Evolutionary conservation across 1,140 invertebrate genomes (phyloP), one percentile per base, ranked within the genome.

Genomic region (Drosophila truncata): DNA sequence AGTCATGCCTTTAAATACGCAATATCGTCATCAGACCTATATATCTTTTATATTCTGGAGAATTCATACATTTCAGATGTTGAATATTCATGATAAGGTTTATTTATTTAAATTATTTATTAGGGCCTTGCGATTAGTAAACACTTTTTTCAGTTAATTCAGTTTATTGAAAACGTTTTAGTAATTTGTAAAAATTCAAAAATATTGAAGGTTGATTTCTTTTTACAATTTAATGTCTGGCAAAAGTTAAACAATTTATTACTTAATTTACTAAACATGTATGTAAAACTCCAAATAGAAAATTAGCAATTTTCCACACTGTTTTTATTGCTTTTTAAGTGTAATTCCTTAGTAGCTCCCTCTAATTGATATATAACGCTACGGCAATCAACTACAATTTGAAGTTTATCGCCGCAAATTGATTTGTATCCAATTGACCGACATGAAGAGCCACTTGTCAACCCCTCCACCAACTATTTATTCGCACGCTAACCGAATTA

Each of bases 361-460:
- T 39, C 57, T 64, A 82, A 85, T 75, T 86, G 70, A 57, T 59
- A 66, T 59, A 66, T 55, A 41, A 49, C 25, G 62, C 37, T 41
- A 55, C 29, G 20, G 64, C 72, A 87, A 88, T 88, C 77, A 78
- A 80, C 52, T 69, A 52, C 80, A 87, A 86, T 83, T 86, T 86
- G 59, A 59, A 66, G 49, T 82, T 70, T 72, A 72, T 69, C 65
- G 61, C 59, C 63, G 58, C 61, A 85, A 86, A 83, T 83, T 83
- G 84, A 88, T 87, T 83, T 65, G 66, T 70, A 55, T 52, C 77
- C 64, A 88, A 87, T 87, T 87, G 84, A 77, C 70, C 52, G 78
- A 67, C 55, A 62, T 64, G 47, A 37, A 54, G 64, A 62, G 37
- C n/a, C 39, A 76, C 37, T 11, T 37, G 41, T 20, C 23, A 2